Percentiles rank a stretch among this genome's conserved stretches.
These are phyloP conservation scores for Chanos chanos DNA, from an alignment of 2,797 vertebrate genomes.

Conservation along the genomic window DNA sequence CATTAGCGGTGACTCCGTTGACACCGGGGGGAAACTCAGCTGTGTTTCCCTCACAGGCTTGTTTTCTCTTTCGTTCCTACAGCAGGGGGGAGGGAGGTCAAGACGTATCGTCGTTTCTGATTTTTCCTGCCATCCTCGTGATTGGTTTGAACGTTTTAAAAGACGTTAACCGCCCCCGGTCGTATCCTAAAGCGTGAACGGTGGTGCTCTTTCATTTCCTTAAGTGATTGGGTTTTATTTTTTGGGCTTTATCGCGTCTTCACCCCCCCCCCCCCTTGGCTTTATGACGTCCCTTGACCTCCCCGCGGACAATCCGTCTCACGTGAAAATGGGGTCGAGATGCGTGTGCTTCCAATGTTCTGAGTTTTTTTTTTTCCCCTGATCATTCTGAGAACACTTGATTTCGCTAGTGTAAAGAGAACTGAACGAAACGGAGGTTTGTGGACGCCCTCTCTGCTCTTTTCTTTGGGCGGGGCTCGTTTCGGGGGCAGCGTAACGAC, in stretches of 20 bases:
- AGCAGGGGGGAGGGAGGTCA: not conserved
- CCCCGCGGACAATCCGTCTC: constrained; percentile 2
- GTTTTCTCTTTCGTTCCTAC: constrained; percentile 1
- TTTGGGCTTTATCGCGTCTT: not conserved
- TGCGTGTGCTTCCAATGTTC: not conserved
- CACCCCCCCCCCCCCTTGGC: not conserved
- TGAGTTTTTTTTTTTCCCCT: not conserved
- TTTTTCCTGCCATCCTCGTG: not conserved
- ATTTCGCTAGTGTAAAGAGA: constrained; percentile 22
- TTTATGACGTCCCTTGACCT: not conserved
- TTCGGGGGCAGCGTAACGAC: constrained; percentile 7
- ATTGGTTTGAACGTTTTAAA: not conserved
- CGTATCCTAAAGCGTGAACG: not conserved
- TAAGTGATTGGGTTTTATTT: not conserved
- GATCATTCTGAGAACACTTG: constrained; percentile 4
- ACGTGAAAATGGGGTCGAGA: constrained; percentile 16
- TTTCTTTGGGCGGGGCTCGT: constrained; percentile 3
- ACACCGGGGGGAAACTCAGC: constrained; percentile 32
- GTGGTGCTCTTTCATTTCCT: not conserved
- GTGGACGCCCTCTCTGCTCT: not conserved
- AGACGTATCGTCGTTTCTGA: not conserved
- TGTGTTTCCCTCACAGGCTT: constrained; percentile 20
- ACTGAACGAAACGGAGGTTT: constrained; percentile 4
- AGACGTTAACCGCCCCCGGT: not conserved
- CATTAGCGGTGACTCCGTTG: constrained; percentile 34